Base-by-base conservation (phyloP, 2,888 invertebrate species). In the Linnaemya tessellans region DNA sequence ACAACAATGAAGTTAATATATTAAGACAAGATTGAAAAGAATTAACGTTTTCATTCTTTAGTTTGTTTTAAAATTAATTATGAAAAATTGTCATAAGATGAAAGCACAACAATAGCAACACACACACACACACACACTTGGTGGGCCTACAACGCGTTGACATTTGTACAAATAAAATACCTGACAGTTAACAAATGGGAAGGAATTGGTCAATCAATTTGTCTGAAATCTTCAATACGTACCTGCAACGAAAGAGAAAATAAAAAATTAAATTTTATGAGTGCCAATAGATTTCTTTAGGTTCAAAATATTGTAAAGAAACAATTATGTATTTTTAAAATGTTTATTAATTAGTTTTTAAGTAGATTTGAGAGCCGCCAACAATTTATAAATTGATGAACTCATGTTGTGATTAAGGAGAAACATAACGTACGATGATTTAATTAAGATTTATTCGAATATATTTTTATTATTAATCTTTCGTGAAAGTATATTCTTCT, bases 61-160 rank as follows among this genome's bases (percentile, higher is more conserved):
- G 41, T 20, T 38, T 56, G 20, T 15, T 3, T 46, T 0, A 65
- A 64, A 68, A 60, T 10, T 62, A 70, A 70, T 84, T 74, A 74
- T 79, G 79, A 68, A 68, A 84, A 80, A 75, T 71, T 84, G 68
- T 79, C 60, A 70, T 46, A 20, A 70, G 64, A 18, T n/a, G 10
- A 38, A 10, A 56, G 22, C 60, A 15, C 38, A 65, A 43, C 43
- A 43, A 35, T 7, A 35, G 8, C 3, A 35, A 35, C 35, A 41
- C 8, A 78, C n/a, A 38, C 10, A 62, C 11, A 20, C 20, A 46
- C 30, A 18, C 51, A 13, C 68, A 35, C 10, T 71, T 43, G 70
- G 68, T 70, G 64, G 62, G n/a, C 20, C 46, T 22, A 18, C n/a
- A n/a, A 38, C 0, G 25, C 11, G 18, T 11, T 56, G 15, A 64